Percentiles rank a stretch among this genome's conserved stretches.
Conservation (phyloP, 2,113 vertebrate species). For the Puma concolor region DNA sequence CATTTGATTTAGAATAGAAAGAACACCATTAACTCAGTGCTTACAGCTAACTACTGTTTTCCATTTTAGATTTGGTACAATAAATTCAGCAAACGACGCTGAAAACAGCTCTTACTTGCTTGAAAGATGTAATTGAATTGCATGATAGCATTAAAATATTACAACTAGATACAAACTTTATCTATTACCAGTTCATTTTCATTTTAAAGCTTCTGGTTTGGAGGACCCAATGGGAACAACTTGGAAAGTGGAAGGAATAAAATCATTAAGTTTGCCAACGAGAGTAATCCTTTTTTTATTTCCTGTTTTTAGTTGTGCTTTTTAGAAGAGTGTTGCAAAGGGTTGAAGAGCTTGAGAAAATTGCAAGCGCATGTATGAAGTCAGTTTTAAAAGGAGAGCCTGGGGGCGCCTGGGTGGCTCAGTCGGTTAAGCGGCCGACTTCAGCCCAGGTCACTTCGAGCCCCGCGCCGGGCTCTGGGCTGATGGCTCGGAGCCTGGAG, state of each 20-base stretch:
- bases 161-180: constrained; percentile 28
- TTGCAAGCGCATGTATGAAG: constrained; percentile 10
- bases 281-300: background rate
- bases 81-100: constrained; percentile 54
- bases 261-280: background rate
- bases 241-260: background rate
- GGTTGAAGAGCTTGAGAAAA: constrained; percentile 52
- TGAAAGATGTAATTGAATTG: constrained; percentile 52
- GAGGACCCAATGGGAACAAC: background rate
- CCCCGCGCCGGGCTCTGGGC: no score
- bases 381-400: constrained; percentile 45
- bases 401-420: no score
- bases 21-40: constrained; percentile 47
- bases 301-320: background rate
- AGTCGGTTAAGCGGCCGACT: no score
- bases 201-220: constrained; percentile 26
- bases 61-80: constrained; percentile 48
- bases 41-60: constrained; percentile 58
- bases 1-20: constrained; percentile 28
- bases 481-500: no score
- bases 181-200: background rate
- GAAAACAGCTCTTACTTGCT: constrained; percentile 39
- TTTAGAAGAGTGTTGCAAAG: background rate
- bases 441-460: no score
- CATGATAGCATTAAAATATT: constrained; percentile 45